Evolutionary conservation across 2,113 vertebrate genomes (phyloP), one percentile per base, ranked within the genome.

Genomic region (Nyctibius bracteatus): DNA sequence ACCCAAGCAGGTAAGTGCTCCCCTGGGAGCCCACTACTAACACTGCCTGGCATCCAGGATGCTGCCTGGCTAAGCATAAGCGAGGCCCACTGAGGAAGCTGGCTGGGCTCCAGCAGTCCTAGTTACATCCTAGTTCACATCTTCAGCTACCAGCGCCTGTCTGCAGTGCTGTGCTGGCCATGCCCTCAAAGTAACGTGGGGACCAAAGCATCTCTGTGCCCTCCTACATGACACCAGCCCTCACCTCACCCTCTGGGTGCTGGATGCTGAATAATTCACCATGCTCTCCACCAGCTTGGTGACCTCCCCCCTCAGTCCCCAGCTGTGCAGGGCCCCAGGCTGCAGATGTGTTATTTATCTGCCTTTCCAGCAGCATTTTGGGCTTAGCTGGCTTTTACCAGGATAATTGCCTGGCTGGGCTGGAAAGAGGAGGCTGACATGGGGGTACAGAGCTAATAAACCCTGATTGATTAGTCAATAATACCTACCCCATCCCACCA

Each of bases 131-230:
- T 18, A 28, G 28, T 46, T 67, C 28, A 30, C 33, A 47, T 19
- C 39, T 67, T 37, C 7, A 15, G n/a, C n/a, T n/a, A n/a, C n/a
- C n/a, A n/a, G 67, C 2, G 3, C 9, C 30, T 0, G 0, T 30
- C 30, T 1, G 0, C 24, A 25, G 22, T 75, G 31, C 18, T 81
- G 7, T 62, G 21, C 39, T 61, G 39, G 25, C 10, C 15, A 14
- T 62, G 47, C 6, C 41, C 21, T 86, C 47, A 68, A 49, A 49
- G 14, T 35, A 55, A 5, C 0, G 0, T 1, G 5, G 30, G 25
- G 52, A 61, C 25, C 18, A 47, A 81, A 55, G 14, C 10, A 28
- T 21, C n/a, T 49, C 54, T 55, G 22, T 16, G 12, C 4, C n/a
- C 67, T 52, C 39, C 20, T 0, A 1, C 5, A 6, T 58, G 51